Conservation (phyloP, 2,797 vertebrate species). For the Etheostoma nigrum region DNA sequence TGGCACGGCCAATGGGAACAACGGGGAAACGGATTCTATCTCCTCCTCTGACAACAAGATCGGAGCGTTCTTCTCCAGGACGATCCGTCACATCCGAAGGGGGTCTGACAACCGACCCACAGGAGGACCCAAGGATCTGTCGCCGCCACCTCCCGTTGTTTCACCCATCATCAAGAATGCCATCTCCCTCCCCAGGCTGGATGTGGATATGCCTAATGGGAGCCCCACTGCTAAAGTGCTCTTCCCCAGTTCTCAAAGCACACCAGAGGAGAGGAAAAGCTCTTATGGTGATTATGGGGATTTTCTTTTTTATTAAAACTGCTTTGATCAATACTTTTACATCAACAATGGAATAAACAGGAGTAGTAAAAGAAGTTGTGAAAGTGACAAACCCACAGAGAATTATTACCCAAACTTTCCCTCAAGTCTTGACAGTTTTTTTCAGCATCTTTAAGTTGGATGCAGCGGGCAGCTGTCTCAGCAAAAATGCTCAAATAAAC, state of each 20-base stretch:
- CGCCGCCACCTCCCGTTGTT: slow-evolving; percentile 85
- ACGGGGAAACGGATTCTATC: slow-evolving; percentile 69
- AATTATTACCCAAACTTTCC: neutral
- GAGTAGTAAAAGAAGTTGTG: no score
- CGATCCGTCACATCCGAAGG: slow-evolving; percentile 90
- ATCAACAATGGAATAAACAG: neutral
- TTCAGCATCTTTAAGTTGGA: neutral
- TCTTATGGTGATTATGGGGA: slow-evolving; percentile 86
- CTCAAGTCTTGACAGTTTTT: neutral
- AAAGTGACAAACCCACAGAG: neutral
- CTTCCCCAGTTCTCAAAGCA: slow-evolving; percentile 85
- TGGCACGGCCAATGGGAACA: slow-evolving; percentile 78
- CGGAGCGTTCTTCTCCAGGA: slow-evolving; percentile 90
- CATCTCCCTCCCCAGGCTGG: slow-evolving; percentile 93
- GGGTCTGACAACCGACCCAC: slow-evolving; percentile 80
- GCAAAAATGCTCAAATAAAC: neutral
- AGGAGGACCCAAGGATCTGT: slow-evolving; percentile 77
- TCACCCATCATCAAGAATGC: slow-evolving; percentile 98
- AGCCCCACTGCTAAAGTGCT: slow-evolving; percentile 82
- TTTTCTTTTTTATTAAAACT: neutral
- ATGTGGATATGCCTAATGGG: slow-evolving; percentile 84
- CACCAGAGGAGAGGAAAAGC: slow-evolving; percentile 84
- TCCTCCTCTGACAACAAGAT: slow-evolving; percentile 81
- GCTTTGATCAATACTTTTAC: neutral
- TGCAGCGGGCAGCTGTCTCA: neutral